Percentiles rank a stretch among this genome's conserved stretches.
Evolutionary conservation across 2,888 invertebrate genomes (phyloP).

Genomic region (Malachius bipustulatus): DNA sequence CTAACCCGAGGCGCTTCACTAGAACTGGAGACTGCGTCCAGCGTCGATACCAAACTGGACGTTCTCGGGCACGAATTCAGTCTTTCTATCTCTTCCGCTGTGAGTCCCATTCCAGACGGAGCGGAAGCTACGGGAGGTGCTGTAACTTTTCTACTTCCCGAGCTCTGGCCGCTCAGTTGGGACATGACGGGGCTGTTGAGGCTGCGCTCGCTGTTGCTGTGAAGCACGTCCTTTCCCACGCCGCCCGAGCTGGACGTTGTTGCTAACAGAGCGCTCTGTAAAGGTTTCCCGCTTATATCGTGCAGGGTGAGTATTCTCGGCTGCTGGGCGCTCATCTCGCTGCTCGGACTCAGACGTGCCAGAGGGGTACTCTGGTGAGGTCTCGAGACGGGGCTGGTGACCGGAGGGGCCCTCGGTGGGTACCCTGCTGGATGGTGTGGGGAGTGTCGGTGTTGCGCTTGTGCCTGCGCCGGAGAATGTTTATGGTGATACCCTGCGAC

Average conservation of each 20-base stretch:
- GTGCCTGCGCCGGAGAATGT: constrained; percentile 51
- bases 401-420: constrained; percentile 60
- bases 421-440: constrained; percentile 65
- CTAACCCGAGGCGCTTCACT: constrained; percentile 67
- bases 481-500: constrained; percentile 68
- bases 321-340: constrained; percentile 82
- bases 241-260: constrained; percentile 83
- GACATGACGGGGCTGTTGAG: constrained; percentile 89
- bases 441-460: constrained; percentile 65
- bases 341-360: constrained; percentile 81
- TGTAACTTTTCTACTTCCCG: constrained; percentile 62
- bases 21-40: constrained; percentile 89
- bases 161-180: constrained; percentile 77
- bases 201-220: constrained; percentile 84
- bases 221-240: constrained; percentile 77
- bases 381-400: constrained; percentile 56
- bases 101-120: constrained; percentile 70
- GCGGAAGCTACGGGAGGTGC: constrained; percentile 57
- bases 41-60: constrained; percentile 80
- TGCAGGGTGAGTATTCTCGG: constrained; percentile 86
- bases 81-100: constrained; percentile 87
- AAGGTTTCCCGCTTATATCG: constrained; percentile 85
- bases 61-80: constrained; percentile 78
- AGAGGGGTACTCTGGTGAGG: constrained; percentile 84
- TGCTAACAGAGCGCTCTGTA: constrained; percentile 78